Evolutionary conservation across 2,888 invertebrate genomes (phyloP), one percentile per base, ranked within the genome.

Genomic region (Embidobia sp.): DNA sequence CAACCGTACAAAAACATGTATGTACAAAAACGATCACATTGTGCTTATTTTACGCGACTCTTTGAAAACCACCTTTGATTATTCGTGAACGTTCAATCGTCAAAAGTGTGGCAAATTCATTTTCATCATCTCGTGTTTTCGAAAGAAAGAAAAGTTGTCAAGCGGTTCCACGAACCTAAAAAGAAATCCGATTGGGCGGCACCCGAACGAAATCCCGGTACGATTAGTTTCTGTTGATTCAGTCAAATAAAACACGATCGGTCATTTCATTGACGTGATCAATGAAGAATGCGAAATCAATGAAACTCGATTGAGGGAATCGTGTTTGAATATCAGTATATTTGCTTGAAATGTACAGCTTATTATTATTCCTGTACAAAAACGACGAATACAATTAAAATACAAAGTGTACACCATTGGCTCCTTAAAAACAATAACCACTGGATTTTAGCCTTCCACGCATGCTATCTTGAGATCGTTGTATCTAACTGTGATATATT

Each of bases 401-500:
- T 69, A 69, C 49, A 63, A 69, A 59, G 44, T 51, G 51, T 61
- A 73, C 75, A 73, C 76, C 78, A 78, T 78, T 78, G 78, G 74
- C 78, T 78, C 78, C 61, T 70, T 64, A 49, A 74, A 75, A 79
- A 79, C 70, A 78, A 66, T 79, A 64, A 79, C 75, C 67, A 55
- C 61, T 73, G 64, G 37, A 29, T 66, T 79, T 81, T 81, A 84
- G 83, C 85, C 81, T 87, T 85, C 78, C 84, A 83, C 82, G 82
- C 84, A 85, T 85, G 84, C 85, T 83, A 80, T 85, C 83, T 85
- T 87, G 87, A 88, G 88, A 89, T 88, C 88, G 87, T 88, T 88
- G 87, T 88, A 88, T 86, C 86, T 88, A 89, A 85, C 87, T 88
- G 87, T 87, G 87, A 86, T 88, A 88, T 88, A 89, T 87, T 87